Percentiles rank a stretch among this genome's conserved stretches.
phyloP scores from a whole-genome alignment of 1,140 invertebrate species.

The Aradophagus sp. region DNA sequence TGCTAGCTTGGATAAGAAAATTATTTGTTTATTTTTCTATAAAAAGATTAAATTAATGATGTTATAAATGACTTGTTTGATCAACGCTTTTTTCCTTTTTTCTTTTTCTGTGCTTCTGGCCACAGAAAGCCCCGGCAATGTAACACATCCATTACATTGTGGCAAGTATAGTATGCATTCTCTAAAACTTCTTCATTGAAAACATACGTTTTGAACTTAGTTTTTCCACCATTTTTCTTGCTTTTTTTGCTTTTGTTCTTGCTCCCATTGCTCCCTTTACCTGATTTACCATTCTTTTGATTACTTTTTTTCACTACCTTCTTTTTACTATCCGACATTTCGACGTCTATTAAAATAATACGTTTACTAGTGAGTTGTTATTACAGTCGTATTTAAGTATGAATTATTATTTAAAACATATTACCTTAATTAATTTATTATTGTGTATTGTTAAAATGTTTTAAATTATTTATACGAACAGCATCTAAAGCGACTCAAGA shows the following conservation, averaged over 20 bases:
- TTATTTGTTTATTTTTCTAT: too few relatives aligned
- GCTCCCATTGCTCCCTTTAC: constrained; percentile 61
- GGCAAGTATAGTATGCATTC: constrained; percentile 91
- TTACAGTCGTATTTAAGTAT: too few relatives aligned
- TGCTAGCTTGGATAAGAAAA: too few relatives aligned
- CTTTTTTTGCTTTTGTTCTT: constrained; percentile 72
- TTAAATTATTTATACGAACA: too few relatives aligned
- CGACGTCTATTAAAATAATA: too few relatives aligned
- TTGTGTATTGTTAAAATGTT: too few relatives aligned
- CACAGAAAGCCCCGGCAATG: constrained; percentile 87
- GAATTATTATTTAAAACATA: too few relatives aligned
- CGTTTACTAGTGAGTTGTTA: too few relatives aligned
- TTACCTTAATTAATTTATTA: too few relatives aligned
- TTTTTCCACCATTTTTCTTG: constrained; percentile 78
- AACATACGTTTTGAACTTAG: constrained; percentile 83
- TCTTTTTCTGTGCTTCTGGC: constrained; percentile 88
- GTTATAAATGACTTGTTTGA: not conserved
- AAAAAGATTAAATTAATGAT: too few relatives aligned
- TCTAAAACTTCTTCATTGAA: constrained; percentile 91
- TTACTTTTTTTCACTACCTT: constrained; percentile 52
- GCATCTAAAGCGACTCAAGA: too few relatives aligned
- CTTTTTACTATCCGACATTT: constrained; percentile 58
- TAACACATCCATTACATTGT: constrained; percentile 88
- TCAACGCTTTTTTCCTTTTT: constrained; percentile 79
- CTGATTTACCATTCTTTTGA: constrained; percentile 75